Evolutionary conservation across 2,113 vertebrate species (phyloP).

Genomic region (Lipotes vexillifer): DNA sequence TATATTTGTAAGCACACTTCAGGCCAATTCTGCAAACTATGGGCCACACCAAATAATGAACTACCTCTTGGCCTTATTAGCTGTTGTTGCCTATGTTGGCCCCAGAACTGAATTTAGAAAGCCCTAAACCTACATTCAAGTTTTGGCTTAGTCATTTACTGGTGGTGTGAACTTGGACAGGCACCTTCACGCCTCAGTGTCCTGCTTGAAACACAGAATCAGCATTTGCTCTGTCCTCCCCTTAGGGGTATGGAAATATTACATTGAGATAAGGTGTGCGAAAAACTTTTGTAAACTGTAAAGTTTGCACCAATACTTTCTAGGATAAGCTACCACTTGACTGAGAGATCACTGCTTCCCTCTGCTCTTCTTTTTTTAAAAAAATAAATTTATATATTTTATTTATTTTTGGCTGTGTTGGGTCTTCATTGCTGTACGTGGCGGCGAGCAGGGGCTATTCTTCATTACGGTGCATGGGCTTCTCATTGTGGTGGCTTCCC

Average conservation of each 20-base stretch:
- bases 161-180: not conserved
- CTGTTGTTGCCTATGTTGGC: not conserved
- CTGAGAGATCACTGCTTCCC: not conserved
- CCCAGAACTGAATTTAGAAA: not conserved
- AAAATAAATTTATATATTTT: too few relatives aligned
- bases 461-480: fast-evolving
- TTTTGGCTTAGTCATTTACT: not conserved
- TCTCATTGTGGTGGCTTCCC: too few relatives aligned
- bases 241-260: not conserved
- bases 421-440: too few relatives aligned
- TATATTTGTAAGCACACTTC: not conserved
- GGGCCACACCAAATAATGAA: not conserved
- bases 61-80: not conserved
- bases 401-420: too few relatives aligned
- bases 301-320: not conserved
- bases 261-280: not conserved
- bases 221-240: not conserved
- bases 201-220: not conserved
- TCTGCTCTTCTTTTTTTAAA: not conserved
- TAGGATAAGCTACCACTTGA: not conserved
- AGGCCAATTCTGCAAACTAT: not conserved
- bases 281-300: not conserved
- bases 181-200: not conserved
- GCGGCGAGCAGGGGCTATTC: too few relatives aligned
- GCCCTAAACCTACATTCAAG: not conserved